A percentile compares a stretch with the other conserved stretches of the same genome.
Evolutionary conservation across 2,113 vertebrate genomes (phyloP).

Genomic region (Cygnus buccinator): DNA sequence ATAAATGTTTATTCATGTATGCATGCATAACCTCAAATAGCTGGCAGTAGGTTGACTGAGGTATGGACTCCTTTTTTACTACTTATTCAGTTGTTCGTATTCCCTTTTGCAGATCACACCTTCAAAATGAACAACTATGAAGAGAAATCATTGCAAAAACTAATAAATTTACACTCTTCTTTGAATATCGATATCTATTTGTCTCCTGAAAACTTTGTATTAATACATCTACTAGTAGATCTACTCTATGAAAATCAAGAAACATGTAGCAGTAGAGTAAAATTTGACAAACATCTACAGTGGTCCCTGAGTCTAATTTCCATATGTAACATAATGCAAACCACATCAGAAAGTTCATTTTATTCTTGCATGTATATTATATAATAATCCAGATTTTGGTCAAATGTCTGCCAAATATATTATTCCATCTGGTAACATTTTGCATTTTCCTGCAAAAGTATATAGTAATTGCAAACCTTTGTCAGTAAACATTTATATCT

Average conservation of each 20-base stretch:
- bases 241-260: neutral
- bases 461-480: neutral
- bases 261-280: neutral
- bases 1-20: neutral
- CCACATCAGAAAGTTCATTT: neutral
- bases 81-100: neutral
- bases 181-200: neutral
- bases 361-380: neutral
- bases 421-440: neutral
- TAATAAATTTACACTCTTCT: neutral
- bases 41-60: neutral
- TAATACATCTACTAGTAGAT: neutral
- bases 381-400: neutral
- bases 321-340: neutral
- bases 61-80: neutral
- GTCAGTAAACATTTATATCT: neutral
- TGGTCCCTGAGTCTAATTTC: neutral
- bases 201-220: neutral
- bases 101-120: accelerated
- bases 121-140: neutral
- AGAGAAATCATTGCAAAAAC: neutral
- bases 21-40: neutral
- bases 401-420: neutral
- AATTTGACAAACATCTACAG: neutral
- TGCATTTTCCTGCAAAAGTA: neutral